A percentile compares a stretch with the other conserved stretches of the same genome.
Conservation (phyloP, 2,888 invertebrate species). For the Myathropa florea region DNA sequence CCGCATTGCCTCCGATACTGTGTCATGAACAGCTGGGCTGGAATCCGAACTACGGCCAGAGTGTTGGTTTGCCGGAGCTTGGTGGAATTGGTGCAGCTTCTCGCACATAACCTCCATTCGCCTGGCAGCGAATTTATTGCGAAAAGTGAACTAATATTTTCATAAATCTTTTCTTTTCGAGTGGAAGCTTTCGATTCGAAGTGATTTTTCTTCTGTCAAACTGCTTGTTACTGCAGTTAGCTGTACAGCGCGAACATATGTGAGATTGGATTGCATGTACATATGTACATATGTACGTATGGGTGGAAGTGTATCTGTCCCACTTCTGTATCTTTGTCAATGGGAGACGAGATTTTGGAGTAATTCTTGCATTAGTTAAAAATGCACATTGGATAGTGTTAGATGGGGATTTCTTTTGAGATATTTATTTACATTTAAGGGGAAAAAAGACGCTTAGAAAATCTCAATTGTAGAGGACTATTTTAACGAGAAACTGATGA, state of each 20-base stretch:
- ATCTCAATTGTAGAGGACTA: too few species aligned
- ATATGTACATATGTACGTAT: too few species aligned
- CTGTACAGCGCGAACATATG: background rate
- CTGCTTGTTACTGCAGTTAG: constrained; percentile 23
- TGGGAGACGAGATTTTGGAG: too few species aligned
- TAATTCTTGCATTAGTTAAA: background rate
- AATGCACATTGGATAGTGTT: too few species aligned
- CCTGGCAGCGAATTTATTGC: constrained; percentile 64
- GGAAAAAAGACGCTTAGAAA: too few species aligned
- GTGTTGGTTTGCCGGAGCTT: background rate
- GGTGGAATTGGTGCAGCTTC: background rate
- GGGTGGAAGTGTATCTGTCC: background rate
- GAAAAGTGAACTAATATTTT: constrained; percentile 66
- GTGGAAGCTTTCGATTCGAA: constrained; percentile 58
- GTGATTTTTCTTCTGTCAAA: constrained; percentile 67
- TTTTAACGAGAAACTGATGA: too few species aligned
- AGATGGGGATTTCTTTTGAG: background rate
- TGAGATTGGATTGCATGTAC: background rate
- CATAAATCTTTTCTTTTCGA: constrained; percentile 64
- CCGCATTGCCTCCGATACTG: constrained; percentile 9
- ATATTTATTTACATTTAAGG: too few species aligned
- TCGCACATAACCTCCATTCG: constrained; percentile 37
- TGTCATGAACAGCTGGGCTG: background rate
- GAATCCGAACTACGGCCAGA: background rate
- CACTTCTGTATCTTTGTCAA: background rate